Conservation (phyloP, 2,113 vertebrate species). For the Heterochromis multidens region DNA sequence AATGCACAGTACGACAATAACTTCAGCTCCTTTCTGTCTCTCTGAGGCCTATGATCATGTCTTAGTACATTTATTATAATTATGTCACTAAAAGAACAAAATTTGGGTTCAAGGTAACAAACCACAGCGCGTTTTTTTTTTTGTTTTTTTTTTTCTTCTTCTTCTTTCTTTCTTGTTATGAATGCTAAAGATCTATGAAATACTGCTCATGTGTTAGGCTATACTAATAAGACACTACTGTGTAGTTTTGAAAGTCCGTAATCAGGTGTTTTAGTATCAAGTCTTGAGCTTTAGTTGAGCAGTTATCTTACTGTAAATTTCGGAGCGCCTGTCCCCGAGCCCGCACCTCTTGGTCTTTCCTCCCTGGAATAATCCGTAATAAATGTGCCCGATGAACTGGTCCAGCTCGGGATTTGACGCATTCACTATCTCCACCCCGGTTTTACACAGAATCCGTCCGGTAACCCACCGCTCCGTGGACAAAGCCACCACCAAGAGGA, state of each 20-base stretch:
- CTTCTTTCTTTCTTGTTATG: too few relatives aligned
- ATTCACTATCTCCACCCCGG: conserved; percentile 91
- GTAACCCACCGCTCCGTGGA: conserved; percentile 86
- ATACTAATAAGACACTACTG: neutral
- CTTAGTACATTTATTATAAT: neutral
- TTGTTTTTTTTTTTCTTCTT: too few relatives aligned
- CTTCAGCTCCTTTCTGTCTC: neutral
- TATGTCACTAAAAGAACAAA: neutral
- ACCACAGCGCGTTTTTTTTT: too few relatives aligned
- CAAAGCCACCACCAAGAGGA: conserved; percentile 82
- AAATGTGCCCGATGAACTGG: conserved; percentile 90
- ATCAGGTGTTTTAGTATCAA: neutral
- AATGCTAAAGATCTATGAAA: neutral
- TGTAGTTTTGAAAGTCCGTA: neutral
- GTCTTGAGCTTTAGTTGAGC: too few relatives aligned
- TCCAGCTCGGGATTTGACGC: conserved; percentile 87
- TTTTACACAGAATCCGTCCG: conserved; percentile 91
- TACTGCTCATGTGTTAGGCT: neutral
- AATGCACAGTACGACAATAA: too few relatives aligned
- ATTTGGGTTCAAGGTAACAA: neutral
- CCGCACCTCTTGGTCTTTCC: conserved; percentile 90
- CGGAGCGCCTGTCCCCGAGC: conserved; percentile 83
- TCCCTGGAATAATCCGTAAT: conserved; percentile 90
- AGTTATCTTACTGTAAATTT: conserved; percentile 85
- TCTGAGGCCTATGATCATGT: neutral